phyloP scores from a whole-genome alignment of 2,113 vertebrate genomes.

The Typhlomys cinereus region DNA sequence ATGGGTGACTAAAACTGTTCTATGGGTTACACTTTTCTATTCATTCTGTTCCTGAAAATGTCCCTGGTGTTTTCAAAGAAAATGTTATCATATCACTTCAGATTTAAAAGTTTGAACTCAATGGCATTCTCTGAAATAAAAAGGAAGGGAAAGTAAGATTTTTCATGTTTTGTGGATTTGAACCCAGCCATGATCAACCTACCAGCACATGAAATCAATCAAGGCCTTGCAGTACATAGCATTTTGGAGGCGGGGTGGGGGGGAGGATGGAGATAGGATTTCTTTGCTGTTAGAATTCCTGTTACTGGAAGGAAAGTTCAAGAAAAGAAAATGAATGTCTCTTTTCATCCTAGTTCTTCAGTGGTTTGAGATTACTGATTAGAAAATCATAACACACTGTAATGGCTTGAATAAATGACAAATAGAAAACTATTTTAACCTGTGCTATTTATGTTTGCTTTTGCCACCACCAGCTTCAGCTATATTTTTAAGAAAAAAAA shows the following conservation, averaged over 20 bases:
- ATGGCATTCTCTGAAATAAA: constrained; percentile 54
- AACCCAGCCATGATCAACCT: background rate
- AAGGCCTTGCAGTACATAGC: constrained; percentile 14
- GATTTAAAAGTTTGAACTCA: constrained; percentile 47
- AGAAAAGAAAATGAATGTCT: constrained; percentile 48
- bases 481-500: constrained; percentile 41
- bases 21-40: constrained; percentile 16
- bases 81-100: constrained; percentile 32
- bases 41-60: constrained; percentile 18
- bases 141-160: constrained; percentile 23
- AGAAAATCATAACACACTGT: constrained; percentile 51
- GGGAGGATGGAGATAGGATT: too few species aligned
- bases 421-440: constrained; percentile 28
- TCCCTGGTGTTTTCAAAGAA: constrained; percentile 57
- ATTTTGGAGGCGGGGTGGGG: too few species aligned
- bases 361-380: constrained; percentile 45
- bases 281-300: constrained; percentile 49
- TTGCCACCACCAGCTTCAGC: background rate
- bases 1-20: background rate
- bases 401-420: constrained; percentile 55
- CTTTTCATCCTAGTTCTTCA: constrained; percentile 33
- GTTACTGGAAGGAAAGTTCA: background rate
- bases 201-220: constrained; percentile 7
- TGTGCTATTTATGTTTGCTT: constrained; percentile 45
- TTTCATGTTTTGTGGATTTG: constrained; percentile 42